These are phyloP conservation scores for Caenorhabditis becei DNA, from an alignment of 2,888 invertebrate genomes.

Conservation along the genomic window DNA sequence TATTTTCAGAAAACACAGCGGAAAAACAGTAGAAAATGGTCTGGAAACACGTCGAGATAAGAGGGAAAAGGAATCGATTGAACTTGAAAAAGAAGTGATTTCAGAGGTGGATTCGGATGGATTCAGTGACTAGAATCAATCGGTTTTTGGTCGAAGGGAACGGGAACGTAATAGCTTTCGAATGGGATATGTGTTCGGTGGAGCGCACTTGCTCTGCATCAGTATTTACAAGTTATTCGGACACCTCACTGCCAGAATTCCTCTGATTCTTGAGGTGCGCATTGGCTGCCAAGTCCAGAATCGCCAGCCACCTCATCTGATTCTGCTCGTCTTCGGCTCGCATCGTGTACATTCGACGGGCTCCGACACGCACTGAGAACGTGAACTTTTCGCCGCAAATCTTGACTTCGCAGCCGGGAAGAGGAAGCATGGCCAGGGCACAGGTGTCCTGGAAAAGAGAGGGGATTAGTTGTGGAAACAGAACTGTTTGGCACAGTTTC, in stretches of 20 bases:
- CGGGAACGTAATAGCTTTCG: constrained; percentile 6
- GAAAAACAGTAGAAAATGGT: not conserved
- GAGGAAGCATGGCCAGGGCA: constrained; percentile 79
- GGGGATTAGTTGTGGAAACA: not conserved
- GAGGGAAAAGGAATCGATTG: not conserved
- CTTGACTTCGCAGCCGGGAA: constrained; percentile 78
- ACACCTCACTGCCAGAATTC: constrained; percentile 48
- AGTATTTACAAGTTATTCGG: constrained; percentile 23
- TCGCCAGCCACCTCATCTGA: constrained; percentile 80
- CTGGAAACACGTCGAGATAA: not conserved
- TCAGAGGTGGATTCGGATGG: not conserved
- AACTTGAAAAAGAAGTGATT: too few relatives aligned
- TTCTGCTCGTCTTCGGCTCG: constrained; percentile 70
- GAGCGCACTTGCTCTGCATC: not conserved
- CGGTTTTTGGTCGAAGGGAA: not conserved
- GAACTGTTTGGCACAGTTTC: not conserved
- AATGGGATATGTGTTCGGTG: not conserved
- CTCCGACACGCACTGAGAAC: constrained; percentile 76
- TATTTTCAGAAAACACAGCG: not conserved
- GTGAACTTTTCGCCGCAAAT: constrained; percentile 73
- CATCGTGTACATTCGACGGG: constrained; percentile 76
- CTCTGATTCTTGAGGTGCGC: constrained; percentile 69
- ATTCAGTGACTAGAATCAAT: not conserved
- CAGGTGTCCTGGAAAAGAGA: constrained; percentile 72
- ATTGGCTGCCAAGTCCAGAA: constrained; percentile 79